phyloP scores from a whole-genome alignment of 2,797 vertebrate species.

The Ceyx erithaca region DNA sequence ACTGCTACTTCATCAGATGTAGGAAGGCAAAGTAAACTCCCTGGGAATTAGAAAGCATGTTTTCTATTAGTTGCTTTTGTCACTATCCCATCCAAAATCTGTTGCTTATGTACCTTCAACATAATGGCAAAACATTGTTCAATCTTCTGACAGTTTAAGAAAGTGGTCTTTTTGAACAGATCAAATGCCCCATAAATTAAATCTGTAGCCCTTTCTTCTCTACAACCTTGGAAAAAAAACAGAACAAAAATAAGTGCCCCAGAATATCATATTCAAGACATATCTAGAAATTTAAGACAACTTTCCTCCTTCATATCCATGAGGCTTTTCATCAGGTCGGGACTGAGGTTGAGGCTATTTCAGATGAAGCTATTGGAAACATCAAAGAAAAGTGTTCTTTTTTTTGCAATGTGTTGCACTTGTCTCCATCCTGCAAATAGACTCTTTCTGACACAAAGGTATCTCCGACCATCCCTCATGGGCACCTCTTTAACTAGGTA shows the following conservation, averaged over 20 bases:
- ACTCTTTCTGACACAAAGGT: not conserved
- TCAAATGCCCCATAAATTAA: not conserved
- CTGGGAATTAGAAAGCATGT: not conserved
- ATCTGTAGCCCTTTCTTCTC: not conserved
- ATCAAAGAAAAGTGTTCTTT: not conserved
- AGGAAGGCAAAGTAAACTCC: not conserved
- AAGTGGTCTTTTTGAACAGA: not conserved
- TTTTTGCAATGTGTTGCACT: not conserved
- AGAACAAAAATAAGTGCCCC: not conserved
- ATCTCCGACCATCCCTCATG: not conserved
- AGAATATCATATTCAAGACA: not conserved
- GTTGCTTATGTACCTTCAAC: not conserved
- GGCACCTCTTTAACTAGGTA: not conserved
- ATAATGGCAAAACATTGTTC: not conserved
- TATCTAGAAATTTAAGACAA: not conserved
- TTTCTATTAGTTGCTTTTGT: not conserved
- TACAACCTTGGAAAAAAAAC: not conserved
- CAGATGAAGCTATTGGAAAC: not conserved
- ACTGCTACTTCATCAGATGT: not conserved
- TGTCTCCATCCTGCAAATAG: not conserved
- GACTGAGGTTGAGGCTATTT: not conserved
- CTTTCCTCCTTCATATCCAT: not conserved
- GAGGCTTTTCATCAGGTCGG: not conserved
- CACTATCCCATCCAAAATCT: not conserved
- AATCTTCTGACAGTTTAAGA: not conserved